Conservation (phyloP, 2,797 vertebrate genomes). For the Manis crassicaudata region DNA sequence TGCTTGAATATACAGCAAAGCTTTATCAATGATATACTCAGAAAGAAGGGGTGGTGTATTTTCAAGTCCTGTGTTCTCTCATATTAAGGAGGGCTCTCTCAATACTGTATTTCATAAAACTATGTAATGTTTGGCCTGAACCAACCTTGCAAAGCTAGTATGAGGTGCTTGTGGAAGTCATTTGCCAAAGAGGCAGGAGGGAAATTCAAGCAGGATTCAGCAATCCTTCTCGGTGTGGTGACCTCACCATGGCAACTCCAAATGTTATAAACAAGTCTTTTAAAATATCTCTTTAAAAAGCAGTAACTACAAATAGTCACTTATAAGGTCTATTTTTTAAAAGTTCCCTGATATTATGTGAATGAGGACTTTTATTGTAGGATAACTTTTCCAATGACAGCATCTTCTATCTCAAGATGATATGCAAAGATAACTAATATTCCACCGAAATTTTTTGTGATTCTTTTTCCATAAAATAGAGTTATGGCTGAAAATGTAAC, state of each 20-base stretch:
- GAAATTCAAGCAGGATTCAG: background rate
- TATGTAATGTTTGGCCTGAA: background rate
- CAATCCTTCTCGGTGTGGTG: background rate
- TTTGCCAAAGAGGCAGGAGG: background rate
- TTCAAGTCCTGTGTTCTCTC: background rate
- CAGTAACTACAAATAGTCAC: background rate
- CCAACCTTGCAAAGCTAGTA: background rate
- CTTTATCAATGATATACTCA: background rate
- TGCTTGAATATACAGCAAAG: background rate
- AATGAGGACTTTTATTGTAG: background rate
- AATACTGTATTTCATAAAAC: background rate
- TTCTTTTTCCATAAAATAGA: background rate
- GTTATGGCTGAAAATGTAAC: background rate
- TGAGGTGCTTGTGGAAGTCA: background rate
- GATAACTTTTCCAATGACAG: background rate
- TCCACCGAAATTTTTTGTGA: background rate
- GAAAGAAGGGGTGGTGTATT: background rate
- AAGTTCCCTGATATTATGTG: background rate
- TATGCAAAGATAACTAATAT: background rate
- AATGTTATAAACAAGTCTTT: background rate
- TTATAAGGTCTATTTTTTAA: background rate
- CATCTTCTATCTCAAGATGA: background rate
- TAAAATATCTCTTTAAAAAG: conserved; percentile 26
- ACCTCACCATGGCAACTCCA: background rate
- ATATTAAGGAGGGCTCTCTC: background rate